A percentile compares a stretch with the other conserved stretches of the same genome.
Conservation (phyloP, 2,113 vertebrate genomes). For the Ifrita kowaldi region DNA sequence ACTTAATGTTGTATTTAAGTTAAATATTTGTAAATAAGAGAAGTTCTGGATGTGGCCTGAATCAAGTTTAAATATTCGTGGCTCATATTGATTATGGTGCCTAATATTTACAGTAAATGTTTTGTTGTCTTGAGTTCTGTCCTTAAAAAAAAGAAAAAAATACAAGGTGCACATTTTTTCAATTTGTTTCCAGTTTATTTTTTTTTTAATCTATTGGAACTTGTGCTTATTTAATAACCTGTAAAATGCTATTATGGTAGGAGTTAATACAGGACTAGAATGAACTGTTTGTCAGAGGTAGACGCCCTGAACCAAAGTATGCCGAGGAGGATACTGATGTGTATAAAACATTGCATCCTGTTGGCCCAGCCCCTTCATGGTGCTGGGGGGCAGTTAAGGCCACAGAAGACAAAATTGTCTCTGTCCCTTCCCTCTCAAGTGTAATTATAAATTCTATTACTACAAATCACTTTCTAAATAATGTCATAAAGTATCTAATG, state of each 20-base stretch:
- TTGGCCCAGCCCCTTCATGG: neutral
- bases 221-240: neutral
- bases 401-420: neutral
- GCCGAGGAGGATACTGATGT: neutral
- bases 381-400: neutral
- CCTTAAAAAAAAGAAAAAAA: constrained; percentile 66
- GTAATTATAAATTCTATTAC: neutral
- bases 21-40: constrained; percentile 93
- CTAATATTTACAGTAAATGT: constrained; percentile 68
- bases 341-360: neutral
- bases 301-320: neutral
- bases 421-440: neutral
- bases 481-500: neutral
- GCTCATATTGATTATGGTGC: constrained; percentile 78
- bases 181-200: constrained; percentile 54
- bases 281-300: neutral
- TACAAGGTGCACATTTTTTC: constrained; percentile 73
- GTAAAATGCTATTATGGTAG: neutral
- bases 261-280: neutral
- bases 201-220: neutral
- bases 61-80: constrained; percentile 81
- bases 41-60: constrained; percentile 81
- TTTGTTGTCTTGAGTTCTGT: constrained; percentile 72
- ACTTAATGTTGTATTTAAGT: constrained; percentile 89
- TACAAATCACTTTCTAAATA: neutral